These are phyloP conservation scores for Euplagia quadripunctaria DNA, from an alignment of 2,888 invertebrate species.

Conservation along the genomic window DNA sequence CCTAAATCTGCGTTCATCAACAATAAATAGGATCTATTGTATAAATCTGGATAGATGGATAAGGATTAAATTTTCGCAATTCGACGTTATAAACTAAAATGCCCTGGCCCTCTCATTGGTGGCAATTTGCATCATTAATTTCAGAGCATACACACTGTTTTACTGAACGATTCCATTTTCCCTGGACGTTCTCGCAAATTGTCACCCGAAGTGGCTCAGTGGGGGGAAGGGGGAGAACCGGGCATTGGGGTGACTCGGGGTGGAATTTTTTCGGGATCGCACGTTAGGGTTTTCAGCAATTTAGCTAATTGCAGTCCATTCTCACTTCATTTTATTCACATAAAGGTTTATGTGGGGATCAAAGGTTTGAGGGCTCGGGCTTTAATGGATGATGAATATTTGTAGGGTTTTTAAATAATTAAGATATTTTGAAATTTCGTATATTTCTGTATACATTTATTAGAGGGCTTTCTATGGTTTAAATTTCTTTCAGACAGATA, in stretches of 20 bases:
- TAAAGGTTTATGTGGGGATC: slow-evolving; percentile 57
- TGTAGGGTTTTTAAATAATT: slow-evolving; percentile 19
- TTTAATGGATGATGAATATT: slow-evolving; percentile 51
- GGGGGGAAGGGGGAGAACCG: slow-evolving; percentile 26
- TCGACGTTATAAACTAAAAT: slow-evolving; percentile 57
- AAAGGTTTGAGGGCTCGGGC: slow-evolving; percentile 46
- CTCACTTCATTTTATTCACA: slow-evolving; percentile 62
- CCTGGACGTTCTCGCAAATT: slow-evolving; percentile 56
- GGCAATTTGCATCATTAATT: slow-evolving; percentile 69
- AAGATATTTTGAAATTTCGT: not conserved
- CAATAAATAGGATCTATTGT: too few relatives aligned
- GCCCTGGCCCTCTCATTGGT: slow-evolving; percentile 61
- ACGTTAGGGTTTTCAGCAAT: slow-evolving; percentile 59
- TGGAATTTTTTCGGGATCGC: slow-evolving; percentile 57
- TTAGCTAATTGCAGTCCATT: slow-evolving; percentile 68
- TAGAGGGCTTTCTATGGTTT: not conserved
- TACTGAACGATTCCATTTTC: slow-evolving; percentile 55
- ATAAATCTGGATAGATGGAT: not conserved
- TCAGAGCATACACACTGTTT: slow-evolving; percentile 57
- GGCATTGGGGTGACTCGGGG: slow-evolving; percentile 22
- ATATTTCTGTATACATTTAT: not conserved
- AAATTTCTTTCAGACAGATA: not conserved
- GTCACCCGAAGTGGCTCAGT: slow-evolving; percentile 53
- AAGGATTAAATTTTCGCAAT: slow-evolving; percentile 55
- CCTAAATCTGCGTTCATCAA: too few relatives aligned